These are phyloP conservation scores for Rhinella marina DNA, from an alignment of 2,797 vertebrate species.

Conservation along the genomic window DNA sequence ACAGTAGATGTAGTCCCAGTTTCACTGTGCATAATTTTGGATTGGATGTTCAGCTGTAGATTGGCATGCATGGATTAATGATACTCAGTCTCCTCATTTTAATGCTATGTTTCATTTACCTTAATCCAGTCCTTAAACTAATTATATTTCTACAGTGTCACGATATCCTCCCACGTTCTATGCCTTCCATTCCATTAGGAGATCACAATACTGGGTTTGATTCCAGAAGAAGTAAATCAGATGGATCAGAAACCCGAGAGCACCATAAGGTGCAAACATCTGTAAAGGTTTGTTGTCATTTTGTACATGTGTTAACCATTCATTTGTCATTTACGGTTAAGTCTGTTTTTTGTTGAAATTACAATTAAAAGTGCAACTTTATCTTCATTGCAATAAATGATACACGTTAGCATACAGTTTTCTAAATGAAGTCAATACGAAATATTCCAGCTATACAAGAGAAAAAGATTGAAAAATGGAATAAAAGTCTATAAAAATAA, in stretches of 20 bases:
- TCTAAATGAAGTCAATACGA: too few species aligned
- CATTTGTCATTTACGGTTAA: too few species aligned
- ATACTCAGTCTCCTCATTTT: neutral
- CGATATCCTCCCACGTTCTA: neutral
- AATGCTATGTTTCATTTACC: neutral
- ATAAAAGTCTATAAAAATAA: too few species aligned
- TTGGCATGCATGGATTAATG: neutral
- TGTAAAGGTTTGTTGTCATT: constrained; percentile 22
- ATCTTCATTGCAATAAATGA: too few species aligned
- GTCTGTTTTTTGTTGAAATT: too few species aligned
- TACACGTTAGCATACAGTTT: too few species aligned
- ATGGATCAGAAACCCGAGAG: constrained; percentile 24
- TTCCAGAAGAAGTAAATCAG: constrained; percentile 10
- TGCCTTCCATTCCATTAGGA: constrained; percentile 27
- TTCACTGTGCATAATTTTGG: too few species aligned
- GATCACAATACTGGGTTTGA: constrained; percentile 17
- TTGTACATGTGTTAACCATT: neutral
- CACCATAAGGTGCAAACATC: constrained; percentile 4
- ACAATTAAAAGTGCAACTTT: too few species aligned
- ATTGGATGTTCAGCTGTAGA: too few species aligned
- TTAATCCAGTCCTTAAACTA: neutral
- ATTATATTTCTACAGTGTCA: constrained; percentile 32
- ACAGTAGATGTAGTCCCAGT: too few species aligned
- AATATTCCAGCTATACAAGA: too few species aligned
- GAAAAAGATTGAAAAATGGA: too few species aligned